Evolutionary conservation across 2,888 invertebrate species (phyloP), one percentile per base, ranked within the genome.

Genomic region (Choristoneura rosaceana): DNA sequence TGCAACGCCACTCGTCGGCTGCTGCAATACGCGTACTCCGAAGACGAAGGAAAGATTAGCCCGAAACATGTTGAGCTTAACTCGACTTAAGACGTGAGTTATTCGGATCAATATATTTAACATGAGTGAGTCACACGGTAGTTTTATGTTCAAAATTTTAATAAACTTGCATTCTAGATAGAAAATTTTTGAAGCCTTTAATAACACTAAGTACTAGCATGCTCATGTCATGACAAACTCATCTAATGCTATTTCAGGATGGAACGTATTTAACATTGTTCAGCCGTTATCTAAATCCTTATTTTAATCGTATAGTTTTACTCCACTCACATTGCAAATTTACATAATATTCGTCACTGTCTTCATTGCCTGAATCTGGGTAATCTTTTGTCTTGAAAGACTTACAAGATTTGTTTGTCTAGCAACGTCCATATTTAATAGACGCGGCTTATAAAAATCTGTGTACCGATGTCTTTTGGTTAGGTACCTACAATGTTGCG

Each of bases 241-340:
- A n/a, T n/a, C 47, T 47, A 43, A 47, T 47, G n/a, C 4, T n/a
- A 45, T n/a, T 47, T 14, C 45, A 4, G 47, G 5, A n/a, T 47
- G 14, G n/a, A n/a, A 14, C n/a, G 47, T 43, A 17, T 43, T 58
- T 14, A 4, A 45, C 25, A 43, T 34, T 43, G 66, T 58, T 66
- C 17, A 58, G 9, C 14, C 7, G 33, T 69, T 62, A 61, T 69
- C 69, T 69, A 43, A 55, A 71, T 66, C 34, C 52, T 17, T 61
- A 38, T 67, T 61, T 66, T 45, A 62, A 62, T 62, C 34, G 25
- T 55, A 41, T 50, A 52, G 61, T 60, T 52, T 61, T 52, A 62
- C 52, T 41, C 61, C 58, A 67, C 45, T 62, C 71, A 3, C 25
- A 17, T 17, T 38, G 8, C 45, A 62, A 66, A 66, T 67, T 43